A percentile compares a stretch with the other conserved stretches of the same genome.
phyloP scores from a whole-genome alignment of 2,888 invertebrate genomes.

The Chymomyza caudatula region DNA sequence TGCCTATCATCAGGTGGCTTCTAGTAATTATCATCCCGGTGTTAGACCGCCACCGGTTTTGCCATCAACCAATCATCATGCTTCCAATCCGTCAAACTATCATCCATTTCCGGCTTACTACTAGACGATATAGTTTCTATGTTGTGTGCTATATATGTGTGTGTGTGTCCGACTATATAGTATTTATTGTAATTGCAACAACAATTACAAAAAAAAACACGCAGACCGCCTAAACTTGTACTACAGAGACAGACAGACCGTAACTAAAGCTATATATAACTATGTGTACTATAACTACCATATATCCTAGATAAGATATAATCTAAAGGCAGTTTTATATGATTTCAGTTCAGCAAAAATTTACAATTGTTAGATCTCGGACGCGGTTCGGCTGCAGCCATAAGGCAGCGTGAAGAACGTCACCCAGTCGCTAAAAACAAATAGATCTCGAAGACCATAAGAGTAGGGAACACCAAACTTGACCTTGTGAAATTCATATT shows the following conservation, averaged over 20 bases:
- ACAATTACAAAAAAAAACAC: no score
- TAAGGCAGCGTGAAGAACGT: no score
- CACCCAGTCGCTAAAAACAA: no score
- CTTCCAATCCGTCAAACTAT: conserved; percentile 78
- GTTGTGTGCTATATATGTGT: background rate
- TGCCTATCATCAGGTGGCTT: conserved; percentile 78
- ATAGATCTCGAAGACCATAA: no score
- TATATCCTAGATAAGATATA: conserved; percentile 18
- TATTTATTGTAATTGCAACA: no score
- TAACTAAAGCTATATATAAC: background rate
- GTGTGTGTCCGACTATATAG: background rate
- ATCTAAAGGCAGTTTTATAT: conserved; percentile 4
- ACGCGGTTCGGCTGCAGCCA: background rate
- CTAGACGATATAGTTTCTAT: conserved; percentile 40
- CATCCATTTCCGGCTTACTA: conserved; percentile 78
- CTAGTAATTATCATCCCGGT: conserved; percentile 77
- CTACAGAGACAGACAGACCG: background rate
- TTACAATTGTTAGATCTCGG: no score
- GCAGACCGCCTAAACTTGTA: no score
- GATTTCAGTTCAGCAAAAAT: conserved; percentile 15
- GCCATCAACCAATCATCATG: conserved; percentile 77
- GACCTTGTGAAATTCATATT: no score
- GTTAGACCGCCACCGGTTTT: conserved; percentile 76
- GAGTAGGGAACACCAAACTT: no score
- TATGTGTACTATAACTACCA: conserved; percentile 12